phyloP scores from a whole-genome alignment of 2,797 vertebrate genomes.

The Lemur catta region DNA sequence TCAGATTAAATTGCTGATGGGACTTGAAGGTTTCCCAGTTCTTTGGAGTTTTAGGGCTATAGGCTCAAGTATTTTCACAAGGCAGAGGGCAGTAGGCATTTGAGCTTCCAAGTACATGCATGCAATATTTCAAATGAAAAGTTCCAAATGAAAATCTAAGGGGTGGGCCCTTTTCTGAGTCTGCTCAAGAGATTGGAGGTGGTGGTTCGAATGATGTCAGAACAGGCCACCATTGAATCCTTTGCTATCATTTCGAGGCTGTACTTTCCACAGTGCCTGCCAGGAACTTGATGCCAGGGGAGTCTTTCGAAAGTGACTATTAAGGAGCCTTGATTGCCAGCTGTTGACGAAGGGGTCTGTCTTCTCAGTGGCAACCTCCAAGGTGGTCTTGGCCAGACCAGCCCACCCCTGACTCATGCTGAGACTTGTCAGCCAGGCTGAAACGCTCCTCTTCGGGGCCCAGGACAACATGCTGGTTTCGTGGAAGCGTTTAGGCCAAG shows the following conservation, averaged over 20 bases:
- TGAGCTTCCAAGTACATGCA: background rate
- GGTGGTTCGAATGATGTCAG: constrained; percentile 49
- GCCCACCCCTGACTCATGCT: constrained; percentile 22
- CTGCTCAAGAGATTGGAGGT: background rate
- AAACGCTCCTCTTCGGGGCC: background rate
- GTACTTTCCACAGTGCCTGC: constrained; percentile 21
- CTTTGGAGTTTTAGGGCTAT: background rate
- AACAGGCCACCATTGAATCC: background rate
- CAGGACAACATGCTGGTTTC: constrained; percentile 41
- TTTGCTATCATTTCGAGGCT: background rate
- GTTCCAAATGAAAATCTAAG: background rate
- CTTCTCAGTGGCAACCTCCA: constrained; percentile 5
- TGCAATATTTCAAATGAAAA: constrained; percentile 15
- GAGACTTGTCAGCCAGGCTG: background rate
- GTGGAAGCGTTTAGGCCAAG: constrained; percentile 24
- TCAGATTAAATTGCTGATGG: background rate
- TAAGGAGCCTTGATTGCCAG: constrained; percentile 37
- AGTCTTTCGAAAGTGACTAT: background rate
- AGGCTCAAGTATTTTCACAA: background rate
- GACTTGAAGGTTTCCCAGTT: background rate
- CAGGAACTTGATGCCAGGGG: constrained; percentile 24
- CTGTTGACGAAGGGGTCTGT: background rate
- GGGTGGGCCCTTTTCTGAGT: background rate
- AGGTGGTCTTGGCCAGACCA: constrained; percentile 53
- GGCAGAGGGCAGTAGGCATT: background rate